Evolutionary conservation across 1,140 invertebrate species (phyloP), one percentile per base, ranked within the genome.

Genomic region (Oreohelix idahoensis): DNA sequence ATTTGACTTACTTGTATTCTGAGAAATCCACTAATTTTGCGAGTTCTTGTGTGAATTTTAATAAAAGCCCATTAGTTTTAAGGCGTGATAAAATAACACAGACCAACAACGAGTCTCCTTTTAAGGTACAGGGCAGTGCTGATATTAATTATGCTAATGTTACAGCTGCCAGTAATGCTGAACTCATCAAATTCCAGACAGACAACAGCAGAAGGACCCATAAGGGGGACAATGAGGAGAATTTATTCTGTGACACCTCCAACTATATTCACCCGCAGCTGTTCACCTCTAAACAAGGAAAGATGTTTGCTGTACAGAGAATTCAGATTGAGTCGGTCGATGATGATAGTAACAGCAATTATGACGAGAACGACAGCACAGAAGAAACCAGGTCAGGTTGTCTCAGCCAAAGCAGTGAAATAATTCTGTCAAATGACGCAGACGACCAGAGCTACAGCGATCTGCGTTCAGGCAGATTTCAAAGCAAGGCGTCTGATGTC

Each of bases 41-140:
- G 20, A 26, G 38, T 51, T 39, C 38, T n/a, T 0, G 38, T 53
- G 0, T 45, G 17, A 20, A 73, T 29, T 23, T 0, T 23, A 42
- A 26, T 66, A 39, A 49, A n/a, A 51, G 35, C 10, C 4, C 74
- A 35, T 39, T 71, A 74, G 36, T 74, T 20, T 79, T 53, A 26
- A 81, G 35, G 51, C 79, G 45, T 20, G 76, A 76, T 58, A 86
- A 79, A 74, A 77, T 84, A 29, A 88, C 79, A 26, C 84, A 84
- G 70, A 84, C 81, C 10, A 75, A 51, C n/a, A 80, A 69, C 15
- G 42, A 45, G 5, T 45, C 42, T 45, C 5, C 15, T 45, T 45
- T 5, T 45, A 45, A 45, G 5, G 42, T 45, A 15, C 42, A 45
- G 5, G 15, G 42, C 42, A 45, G 42, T 45, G 15, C 15, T 45